Base-by-base conservation (phyloP, 2,888 invertebrate genomes). In the Plebejus anna region DNA sequence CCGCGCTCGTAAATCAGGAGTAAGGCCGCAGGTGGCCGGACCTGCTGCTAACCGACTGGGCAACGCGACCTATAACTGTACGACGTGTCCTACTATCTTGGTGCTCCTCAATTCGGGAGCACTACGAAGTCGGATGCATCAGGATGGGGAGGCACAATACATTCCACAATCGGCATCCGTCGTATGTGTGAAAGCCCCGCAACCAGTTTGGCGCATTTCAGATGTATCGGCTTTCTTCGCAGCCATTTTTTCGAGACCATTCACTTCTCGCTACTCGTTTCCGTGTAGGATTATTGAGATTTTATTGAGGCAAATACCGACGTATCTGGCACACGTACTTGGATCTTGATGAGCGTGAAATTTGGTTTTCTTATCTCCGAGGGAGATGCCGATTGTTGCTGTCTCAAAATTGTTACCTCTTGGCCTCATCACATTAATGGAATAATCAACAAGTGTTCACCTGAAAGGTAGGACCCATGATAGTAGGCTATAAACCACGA, bases 61-160 rank as follows among this genome's bases (percentile, higher is more conserved):
- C 82, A 9, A 11, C 61, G 61, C 22, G 28, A 9, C 28, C 28
- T 61, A 11, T 28, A 3, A 11, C 2, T 4, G 61, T 4, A 11
- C 9, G 61, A 28, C 7, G 22, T n/a, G 22, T 9, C 59, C 7
- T 6, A 22, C 22, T 2, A 11, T 61, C 61, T 11, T 22, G 28
- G 61, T 28, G 61, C 61, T 61, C 1, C 61, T 61, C 9, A 61
- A 61, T 61, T 28, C 11, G 55, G 55, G 55, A 55, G 55, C 55
- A 55, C 55, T 55, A 55, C 16, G 4, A 16, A 13, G 4, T 28
- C 36, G 73, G 3, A 16, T 1, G 32, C 47, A 83, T 86, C 91
- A 91, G 93, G 92, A 92, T 91, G 92, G 90, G 89, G 90, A 91
- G 90, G 80, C 89, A 92, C 92, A 92, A 92, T 92, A 87, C 89